Evolutionary conservation across 2,113 vertebrate species (phyloP).

Genomic region (Macrotis lagotis): DNA sequence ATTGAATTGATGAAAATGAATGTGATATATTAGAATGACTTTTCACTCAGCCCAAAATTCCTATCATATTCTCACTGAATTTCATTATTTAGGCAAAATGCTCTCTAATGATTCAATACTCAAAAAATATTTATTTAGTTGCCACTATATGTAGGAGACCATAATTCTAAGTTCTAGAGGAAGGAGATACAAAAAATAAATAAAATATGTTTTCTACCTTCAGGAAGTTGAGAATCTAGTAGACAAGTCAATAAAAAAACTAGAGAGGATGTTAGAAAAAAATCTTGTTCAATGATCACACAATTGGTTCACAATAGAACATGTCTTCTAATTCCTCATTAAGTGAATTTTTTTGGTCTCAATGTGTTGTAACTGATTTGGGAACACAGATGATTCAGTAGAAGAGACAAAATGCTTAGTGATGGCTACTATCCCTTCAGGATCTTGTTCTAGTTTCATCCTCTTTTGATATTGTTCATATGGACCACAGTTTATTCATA

Average conservation of each 20-base stretch:
- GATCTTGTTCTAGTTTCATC: conserved; percentile 13
- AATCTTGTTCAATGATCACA: neutral
- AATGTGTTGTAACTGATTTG: neutral
- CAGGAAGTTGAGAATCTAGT: neutral
- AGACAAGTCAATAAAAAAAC: neutral
- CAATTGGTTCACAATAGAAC: neutral
- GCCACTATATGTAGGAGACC: neutral
- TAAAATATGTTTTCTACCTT: neutral
- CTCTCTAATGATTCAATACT: neutral
- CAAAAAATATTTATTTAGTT: neutral
- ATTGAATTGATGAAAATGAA: neutral
- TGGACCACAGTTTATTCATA: neutral
- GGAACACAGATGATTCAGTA: neutral
- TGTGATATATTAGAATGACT: neutral
- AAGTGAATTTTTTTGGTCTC: neutral
- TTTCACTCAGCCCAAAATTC: neutral
- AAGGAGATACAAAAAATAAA: neutral
- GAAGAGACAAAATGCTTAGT: neutral
- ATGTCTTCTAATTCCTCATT: neutral
- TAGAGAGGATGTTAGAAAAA: neutral
- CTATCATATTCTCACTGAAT: conserved; percentile 28
- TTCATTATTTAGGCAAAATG: neutral
- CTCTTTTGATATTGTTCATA: conserved; percentile 12
- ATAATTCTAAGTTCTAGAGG: neutral
- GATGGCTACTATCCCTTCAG: neutral